Evolutionary conservation across 2,888 invertebrate species (phyloP).

Genomic region (Macaria liturata): DNA sequence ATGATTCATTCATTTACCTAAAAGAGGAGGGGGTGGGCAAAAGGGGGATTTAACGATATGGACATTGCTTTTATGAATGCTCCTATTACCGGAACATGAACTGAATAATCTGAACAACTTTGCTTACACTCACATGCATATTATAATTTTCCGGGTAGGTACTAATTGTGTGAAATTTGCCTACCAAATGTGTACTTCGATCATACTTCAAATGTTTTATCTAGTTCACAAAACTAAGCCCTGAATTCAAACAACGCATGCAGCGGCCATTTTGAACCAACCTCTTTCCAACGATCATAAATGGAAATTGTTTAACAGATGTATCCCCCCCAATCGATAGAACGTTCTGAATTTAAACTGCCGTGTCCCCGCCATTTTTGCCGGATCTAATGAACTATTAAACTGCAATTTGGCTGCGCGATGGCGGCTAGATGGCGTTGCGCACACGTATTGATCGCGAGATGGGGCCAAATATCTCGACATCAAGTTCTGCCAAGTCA

Average conservation of each 20-base stretch:
- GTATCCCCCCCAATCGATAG: conserved; percentile 68
- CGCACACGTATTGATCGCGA: conserved; percentile 80
- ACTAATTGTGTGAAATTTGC: not conserved
- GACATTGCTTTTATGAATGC: conserved; percentile 5
- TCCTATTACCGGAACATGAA: not conserved
- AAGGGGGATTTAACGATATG: conserved; percentile 20
- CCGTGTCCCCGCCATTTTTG: conserved; percentile 79
- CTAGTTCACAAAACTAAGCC: no score
- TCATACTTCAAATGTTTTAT: not conserved
- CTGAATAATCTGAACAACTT: no score
- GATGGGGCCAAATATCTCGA: conserved; percentile 69
- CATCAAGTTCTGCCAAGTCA: conserved; percentile 81
- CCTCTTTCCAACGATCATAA: conserved; percentile 22
- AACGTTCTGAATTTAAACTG: conserved; percentile 79
- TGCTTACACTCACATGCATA: no score
- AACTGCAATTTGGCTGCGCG: conserved; percentile 83
- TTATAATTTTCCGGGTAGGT: not conserved
- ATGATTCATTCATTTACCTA: conserved; percentile 63
- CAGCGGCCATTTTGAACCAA: conserved; percentile 19
- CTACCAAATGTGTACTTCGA: not conserved
- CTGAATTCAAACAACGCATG: not conserved
- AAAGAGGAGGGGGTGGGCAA: conserved; percentile 26
- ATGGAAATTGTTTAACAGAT: conserved; percentile 38
- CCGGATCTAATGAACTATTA: conserved; percentile 83
- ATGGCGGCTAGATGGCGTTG: conserved; percentile 75